Conservation (phyloP, 1,140 invertebrate species). For the Chionoecetes opilio region DNA sequence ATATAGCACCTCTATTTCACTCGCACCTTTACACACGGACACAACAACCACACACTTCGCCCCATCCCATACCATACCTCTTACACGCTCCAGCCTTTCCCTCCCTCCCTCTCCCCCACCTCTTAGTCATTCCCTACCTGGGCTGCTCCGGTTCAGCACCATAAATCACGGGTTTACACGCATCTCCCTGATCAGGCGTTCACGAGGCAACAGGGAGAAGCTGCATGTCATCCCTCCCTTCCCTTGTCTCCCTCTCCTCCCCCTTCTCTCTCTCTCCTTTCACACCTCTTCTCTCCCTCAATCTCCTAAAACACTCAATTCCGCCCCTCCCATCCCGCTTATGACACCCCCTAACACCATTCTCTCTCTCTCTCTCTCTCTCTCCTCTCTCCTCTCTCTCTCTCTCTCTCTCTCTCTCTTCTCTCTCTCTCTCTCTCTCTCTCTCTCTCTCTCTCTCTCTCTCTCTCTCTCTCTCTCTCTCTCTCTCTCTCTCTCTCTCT, state of each 20-base stretch:
- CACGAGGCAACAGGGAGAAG: slow-evolving; percentile 14
- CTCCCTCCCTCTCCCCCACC: slow-evolving; percentile 1
- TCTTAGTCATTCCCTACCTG: neutral
- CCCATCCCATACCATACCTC: slow-evolving; percentile 23
- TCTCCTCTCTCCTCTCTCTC: neutral
- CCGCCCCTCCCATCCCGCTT: neutral
- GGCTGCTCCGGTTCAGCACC: neutral
- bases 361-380: neutral
- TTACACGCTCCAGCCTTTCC: slow-evolving; percentile 1
- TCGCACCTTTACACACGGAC: neutral
- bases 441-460: slow-evolving; percentile 37
- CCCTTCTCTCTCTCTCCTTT: neutral
- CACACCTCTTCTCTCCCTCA: neutral
- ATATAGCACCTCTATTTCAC: neutral
- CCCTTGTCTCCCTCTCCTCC: neutral
- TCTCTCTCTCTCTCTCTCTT: slow-evolving; percentile 47
- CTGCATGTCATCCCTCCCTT: slow-evolving; percentile 8
- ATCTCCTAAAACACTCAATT: slow-evolving; percentile 16
- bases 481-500: slow-evolving; percentile 35
- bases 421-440: neutral
- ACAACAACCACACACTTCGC: neutral
- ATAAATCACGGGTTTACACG: neutral
- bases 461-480: slow-evolving; percentile 38
- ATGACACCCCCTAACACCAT: neutral
- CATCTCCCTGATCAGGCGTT: slow-evolving; percentile 4